These are phyloP conservation scores for Pleuronectes platessa DNA, from an alignment of 2,113 vertebrate species.

Conservation along the genomic window DNA sequence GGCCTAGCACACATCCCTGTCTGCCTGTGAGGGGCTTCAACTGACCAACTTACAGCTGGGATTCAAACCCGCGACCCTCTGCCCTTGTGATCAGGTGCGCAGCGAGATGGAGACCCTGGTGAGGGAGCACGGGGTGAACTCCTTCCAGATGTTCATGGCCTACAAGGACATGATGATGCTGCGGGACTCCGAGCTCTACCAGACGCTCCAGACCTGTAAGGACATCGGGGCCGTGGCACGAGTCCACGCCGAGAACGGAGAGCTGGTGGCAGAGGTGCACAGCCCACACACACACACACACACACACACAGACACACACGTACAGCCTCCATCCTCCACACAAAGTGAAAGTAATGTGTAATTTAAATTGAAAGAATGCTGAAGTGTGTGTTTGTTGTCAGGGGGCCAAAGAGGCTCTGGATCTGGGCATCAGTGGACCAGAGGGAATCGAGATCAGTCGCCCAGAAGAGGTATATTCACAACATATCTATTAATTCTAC, in stretches of 20 bases:
- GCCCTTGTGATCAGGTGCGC: conserved; percentile 84
- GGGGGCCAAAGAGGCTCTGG: conserved; percentile 94
- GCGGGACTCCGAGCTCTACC: conserved; percentile 94
- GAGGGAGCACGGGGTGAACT: conserved; percentile 95
- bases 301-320: no score
- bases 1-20: no score
- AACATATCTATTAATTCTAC: neutral
- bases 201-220: conserved; percentile 91
- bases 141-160: conserved; percentile 98
- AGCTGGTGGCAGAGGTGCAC: conserved; percentile 93
- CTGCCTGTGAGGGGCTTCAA: neutral
- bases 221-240: conserved; percentile 93
- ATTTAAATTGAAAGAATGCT: neutral
- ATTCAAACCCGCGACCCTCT: neutral
- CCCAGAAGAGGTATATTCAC: conserved; percentile 89
- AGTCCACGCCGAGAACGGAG: conserved; percentile 95
- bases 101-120: conserved; percentile 95
- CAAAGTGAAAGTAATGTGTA: no score
- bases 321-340: no score
- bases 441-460: conserved; percentile 98
- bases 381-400: conserved; percentile 56
- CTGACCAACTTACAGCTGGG: neutral
- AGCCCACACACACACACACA: neutral
- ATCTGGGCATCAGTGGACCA: conserved; percentile 94
- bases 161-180: conserved; percentile 98